Base-by-base conservation (phyloP, 2,113 vertebrate genomes). In the Hydrolagus affinis region DNA sequence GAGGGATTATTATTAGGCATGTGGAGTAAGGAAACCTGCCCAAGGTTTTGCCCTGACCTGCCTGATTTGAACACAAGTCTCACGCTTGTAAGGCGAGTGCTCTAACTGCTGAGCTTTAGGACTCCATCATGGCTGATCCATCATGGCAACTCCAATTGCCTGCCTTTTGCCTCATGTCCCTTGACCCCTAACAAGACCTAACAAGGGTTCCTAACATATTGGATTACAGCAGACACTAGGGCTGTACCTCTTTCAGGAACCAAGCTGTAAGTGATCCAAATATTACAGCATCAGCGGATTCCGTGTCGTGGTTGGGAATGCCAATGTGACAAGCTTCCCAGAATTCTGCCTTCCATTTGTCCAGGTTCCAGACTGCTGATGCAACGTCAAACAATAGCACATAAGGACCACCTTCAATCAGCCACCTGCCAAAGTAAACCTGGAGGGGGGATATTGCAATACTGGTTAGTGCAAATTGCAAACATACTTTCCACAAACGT, bases 161-260 rank as follows among this genome's bases (percentile, higher is more conserved):
- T 6, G 44, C 44, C 44, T 44, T n/a, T 44, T 44, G 44, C 44
- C 44, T 6, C 44, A 6, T 44, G 6, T 44, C 44, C 44, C 44
- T 44, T 3, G 69, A 70, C 8, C 23, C 17, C 69, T 70, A 17
- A 17, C 68, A n/a, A n/a, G 44, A 44, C 44, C 44, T 44, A 44
- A 44, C 44, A 44, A 44, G 6, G 6, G 44, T 44, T 44, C 2
- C 44, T 80, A 60, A 25, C 77, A 60, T 62, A 21, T 70, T 85
- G 73, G 15, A 6, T 2, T 62, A 21, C 76, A 23, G 66, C 60
- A 8, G 17, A 0, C 17, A n/a, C 32, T 62, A 70, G 85, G 86
- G 73, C 14, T 0, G 1, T 92, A 98, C 97, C 97, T 99, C 97
- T 93, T 96, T 97, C 87, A 99, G 94, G 92, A 99, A 99, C 94